phyloP scores from a whole-genome alignment of 2,113 vertebrate genomes.

The Poecile atricapillus region DNA sequence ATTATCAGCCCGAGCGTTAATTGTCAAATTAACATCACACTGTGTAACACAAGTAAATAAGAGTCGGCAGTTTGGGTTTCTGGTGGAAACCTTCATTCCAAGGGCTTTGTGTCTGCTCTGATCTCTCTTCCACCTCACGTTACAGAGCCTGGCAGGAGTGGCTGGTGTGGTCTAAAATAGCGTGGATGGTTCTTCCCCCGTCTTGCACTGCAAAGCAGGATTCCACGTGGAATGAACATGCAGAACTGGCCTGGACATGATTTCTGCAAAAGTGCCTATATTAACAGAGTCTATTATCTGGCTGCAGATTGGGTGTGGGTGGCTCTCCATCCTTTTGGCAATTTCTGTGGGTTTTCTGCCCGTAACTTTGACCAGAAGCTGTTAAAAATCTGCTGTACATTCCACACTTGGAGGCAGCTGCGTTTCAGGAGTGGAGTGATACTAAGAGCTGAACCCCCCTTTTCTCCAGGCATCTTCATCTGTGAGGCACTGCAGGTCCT shows the following conservation, averaged over 20 bases:
- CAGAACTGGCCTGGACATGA: neutral
- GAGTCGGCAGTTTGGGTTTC: neutral
- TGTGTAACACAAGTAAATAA: neutral
- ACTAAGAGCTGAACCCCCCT: neutral
- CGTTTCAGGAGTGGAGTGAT: neutral
- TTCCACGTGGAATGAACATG: neutral
- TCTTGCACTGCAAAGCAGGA: neutral
- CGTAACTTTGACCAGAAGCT: neutral
- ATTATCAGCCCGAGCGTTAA: neutral
- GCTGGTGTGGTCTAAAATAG: neutral
- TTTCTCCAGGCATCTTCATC: constrained; percentile 8
- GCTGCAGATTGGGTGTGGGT: neutral
- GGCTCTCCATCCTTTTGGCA: neutral
- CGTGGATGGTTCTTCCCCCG: neutral
- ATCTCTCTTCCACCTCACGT: neutral
- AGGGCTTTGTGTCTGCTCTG: neutral
- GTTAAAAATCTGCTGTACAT: neutral
- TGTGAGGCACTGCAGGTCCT: constrained; percentile 5
- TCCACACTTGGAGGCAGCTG: neutral
- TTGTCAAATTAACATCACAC: constrained; percentile 28
- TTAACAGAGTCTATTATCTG: neutral
- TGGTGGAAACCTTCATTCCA: neutral
- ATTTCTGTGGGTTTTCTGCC: neutral
- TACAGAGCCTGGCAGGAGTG: neutral
- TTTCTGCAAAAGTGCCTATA: neutral